A percentile compares a stretch with the other conserved stretches of the same genome.
Conservation (phyloP, 2,797 vertebrate genomes). For the Pantherophis vulpinus region DNA sequence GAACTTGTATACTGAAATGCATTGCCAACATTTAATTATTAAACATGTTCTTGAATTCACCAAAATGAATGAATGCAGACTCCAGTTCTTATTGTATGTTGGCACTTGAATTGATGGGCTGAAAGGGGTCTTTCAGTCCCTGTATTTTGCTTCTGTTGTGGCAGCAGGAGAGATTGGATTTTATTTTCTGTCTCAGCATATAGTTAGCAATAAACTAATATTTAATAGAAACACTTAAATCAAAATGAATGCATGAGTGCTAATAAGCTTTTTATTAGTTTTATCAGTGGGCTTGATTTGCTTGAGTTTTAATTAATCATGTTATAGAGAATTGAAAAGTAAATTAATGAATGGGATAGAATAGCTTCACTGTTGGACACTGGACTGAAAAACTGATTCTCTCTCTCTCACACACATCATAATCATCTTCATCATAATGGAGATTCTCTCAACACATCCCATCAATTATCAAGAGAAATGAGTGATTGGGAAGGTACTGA, state of each 20-base stretch:
- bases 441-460: neutral
- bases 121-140: neutral
- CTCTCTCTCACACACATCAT: neutral
- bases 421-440: neutral
- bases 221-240: conserved; percentile 21
- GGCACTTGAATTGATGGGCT: neutral
- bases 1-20: neutral
- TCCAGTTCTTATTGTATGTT: neutral
- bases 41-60: neutral
- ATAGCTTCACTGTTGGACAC: neutral
- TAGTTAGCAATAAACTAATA: conserved; percentile 3
- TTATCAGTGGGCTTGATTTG: neutral
- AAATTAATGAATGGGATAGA: neutral
- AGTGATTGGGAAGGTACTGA: neutral
- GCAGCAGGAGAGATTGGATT: neutral
- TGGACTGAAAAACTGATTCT: neutral
- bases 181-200: neutral
- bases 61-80: neutral
- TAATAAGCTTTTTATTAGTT: conserved; percentile 4
- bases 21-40: neutral
- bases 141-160: neutral
- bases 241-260: neutral
- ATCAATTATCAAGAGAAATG: neutral
- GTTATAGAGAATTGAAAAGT: neutral
- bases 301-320: neutral